phyloP scores from a whole-genome alignment of 2,797 vertebrate genomes.

The Arrhamphus sclerolepis region DNA sequence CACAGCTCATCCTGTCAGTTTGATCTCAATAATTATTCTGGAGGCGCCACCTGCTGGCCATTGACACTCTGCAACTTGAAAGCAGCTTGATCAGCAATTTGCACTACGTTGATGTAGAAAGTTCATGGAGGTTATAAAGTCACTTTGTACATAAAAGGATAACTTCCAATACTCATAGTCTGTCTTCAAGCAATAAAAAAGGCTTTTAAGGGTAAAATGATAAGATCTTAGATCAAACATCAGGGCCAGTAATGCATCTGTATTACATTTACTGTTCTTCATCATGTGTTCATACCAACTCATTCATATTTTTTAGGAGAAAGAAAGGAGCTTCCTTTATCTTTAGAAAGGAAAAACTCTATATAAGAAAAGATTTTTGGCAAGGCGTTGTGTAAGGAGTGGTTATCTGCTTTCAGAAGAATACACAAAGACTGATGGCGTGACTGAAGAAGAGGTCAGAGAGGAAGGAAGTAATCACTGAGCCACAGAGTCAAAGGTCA shows the following conservation, averaged over 20 bases:
- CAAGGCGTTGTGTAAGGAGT: constrained; percentile 2
- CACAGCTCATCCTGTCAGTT: constrained; percentile 1
- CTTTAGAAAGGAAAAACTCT: no score
- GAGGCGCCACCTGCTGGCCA: constrained; percentile 75
- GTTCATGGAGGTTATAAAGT: no score
- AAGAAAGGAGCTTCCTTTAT: constrained; percentile 6
- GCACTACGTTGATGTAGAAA: no score
- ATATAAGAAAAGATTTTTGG: not conserved
- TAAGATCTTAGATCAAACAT: constrained; percentile 26
- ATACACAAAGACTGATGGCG: not conserved
- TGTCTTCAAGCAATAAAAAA: constrained; percentile 1
- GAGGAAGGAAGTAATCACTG: constrained; percentile 52
- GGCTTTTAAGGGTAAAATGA: not conserved
- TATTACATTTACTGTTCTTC: constrained; percentile 1
- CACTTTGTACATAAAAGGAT: not conserved
- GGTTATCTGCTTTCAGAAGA: no score
- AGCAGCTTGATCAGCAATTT: not conserved
- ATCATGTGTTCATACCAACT: not conserved
- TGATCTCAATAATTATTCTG: constrained; percentile 34
- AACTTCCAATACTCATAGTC: not conserved
- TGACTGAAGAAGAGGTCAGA: constrained; percentile 36
- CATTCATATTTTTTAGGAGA: not conserved
- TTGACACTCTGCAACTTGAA: not conserved
- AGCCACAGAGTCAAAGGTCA: constrained; percentile 41
- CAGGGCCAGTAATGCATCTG: constrained; percentile 18